Evolutionary conservation across 2,113 vertebrate species (phyloP).

Genomic region (Bettongia penicillata): DNA sequence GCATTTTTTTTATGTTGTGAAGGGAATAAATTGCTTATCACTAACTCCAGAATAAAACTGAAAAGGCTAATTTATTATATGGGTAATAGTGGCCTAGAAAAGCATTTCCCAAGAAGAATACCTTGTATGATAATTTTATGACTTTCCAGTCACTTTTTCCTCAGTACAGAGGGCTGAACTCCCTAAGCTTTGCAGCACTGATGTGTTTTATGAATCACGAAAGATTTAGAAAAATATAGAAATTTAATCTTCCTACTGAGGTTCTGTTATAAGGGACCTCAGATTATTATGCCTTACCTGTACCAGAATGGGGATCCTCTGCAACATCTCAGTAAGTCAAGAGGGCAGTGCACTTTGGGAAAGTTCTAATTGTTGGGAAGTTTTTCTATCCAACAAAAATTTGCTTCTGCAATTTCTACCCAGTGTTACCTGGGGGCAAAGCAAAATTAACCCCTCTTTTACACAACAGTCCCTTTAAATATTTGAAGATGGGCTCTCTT

Average conservation of each 20-base stretch:
- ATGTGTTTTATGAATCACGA: neutral
- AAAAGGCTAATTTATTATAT: neutral
- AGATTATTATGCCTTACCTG: neutral
- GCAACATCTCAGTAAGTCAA: neutral
- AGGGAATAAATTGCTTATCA: neutral
- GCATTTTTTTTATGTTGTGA: neutral
- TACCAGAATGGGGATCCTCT: neutral
- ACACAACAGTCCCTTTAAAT: neutral
- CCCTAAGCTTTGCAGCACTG: neutral
- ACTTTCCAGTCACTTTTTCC: neutral
- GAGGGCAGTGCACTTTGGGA: neutral
- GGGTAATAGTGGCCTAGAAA: neutral
- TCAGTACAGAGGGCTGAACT: neutral
- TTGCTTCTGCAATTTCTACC: neutral
- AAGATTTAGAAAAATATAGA: neutral
- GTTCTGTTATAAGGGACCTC: neutral
- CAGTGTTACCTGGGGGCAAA: neutral
- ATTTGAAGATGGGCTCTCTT: neutral
- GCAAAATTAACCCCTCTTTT: neutral
- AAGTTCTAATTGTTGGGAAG: neutral
- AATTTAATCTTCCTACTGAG: neutral
- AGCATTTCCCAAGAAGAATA: neutral
- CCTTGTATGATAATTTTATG: neutral
- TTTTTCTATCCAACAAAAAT: neutral
- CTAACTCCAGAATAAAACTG: neutral